Evolutionary conservation across 2,888 invertebrate genomes (phyloP), one percentile per base, ranked within the genome.

Genomic region (Drosophila subsilvestris): DNA sequence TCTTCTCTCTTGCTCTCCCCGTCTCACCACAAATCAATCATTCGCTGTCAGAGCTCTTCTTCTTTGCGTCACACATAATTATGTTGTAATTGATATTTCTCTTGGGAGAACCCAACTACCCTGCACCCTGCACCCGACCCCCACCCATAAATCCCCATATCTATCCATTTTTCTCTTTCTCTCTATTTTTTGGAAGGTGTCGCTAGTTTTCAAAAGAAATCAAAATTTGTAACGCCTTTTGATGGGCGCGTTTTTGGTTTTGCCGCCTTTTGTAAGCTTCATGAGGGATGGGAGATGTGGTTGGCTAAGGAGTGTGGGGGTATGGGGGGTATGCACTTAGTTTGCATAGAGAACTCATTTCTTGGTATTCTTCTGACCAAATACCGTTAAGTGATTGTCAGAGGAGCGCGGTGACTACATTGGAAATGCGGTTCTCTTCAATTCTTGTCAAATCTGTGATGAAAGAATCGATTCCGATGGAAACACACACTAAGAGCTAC

Each of bases 61-160:
- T 50, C 69, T 37, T 50, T 78, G 66, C 84, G 88, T 88, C 88
- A 83, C 87, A 88, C 84, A 80, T 86, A 88, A 88, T 84, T 88
- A 88, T 79, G 80, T 87, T 84, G 86, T 84, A 88, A 88, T 88
- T 84, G 88, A 88, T 84, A 88, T 86, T 88, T 88, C 78, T 74
- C 48, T 32, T 32, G 22, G 18, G 50, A n/a, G 37, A 37, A 37
- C 37, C 37, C 37, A 14, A 37, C 37, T 7, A 63, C 79, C 70
- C 43, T 25, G 20, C 54, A 63, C 79, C 70, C 43, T 25, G 20
- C 54, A 27, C 49, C 51, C 49, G 29, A 9, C 14, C 25, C 8
- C 47, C 59, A 12, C 3, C 27, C 17, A 8, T 4, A 8, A 25
- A n/a, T 18, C 9, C 43, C n/a, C 14, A 53, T 49, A 70, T 45